phyloP scores from a whole-genome alignment of 2,888 invertebrate species.

The Oeneis ivallda region DNA sequence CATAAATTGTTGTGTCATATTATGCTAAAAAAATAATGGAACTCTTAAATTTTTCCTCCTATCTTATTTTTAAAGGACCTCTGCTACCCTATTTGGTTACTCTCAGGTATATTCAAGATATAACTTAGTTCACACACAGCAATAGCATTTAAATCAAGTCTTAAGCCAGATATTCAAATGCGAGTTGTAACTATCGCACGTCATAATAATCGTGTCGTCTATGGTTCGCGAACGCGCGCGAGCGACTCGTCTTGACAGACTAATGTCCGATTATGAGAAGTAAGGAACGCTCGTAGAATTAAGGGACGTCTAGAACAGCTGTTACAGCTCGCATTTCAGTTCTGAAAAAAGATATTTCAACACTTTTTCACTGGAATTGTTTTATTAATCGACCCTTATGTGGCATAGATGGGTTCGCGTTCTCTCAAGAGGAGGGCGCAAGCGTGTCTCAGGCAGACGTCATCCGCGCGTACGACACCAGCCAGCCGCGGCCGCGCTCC shows the following conservation, averaged over 20 bases:
- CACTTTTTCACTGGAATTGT: not conserved
- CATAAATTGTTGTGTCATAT: not conserved
- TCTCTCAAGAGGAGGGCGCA: conserved; percentile 99
- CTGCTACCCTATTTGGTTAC: not conserved
- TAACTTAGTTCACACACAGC: not conserved
- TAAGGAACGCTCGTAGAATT: not conserved
- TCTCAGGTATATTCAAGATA: not conserved
- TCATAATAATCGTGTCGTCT: not conserved
- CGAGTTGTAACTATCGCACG: not conserved
- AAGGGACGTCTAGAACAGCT: not conserved
- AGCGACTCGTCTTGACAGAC: not conserved
- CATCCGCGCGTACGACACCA: conserved; percentile 98
- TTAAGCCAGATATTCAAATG: not conserved
- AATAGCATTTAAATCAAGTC: not conserved
- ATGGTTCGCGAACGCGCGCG: not conserved
- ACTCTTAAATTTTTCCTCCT: not conserved
- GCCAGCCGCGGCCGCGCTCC: conserved; percentile 90
- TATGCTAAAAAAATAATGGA: not conserved
- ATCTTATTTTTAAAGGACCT: not conserved
- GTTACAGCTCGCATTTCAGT: not conserved
- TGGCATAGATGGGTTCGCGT: conserved; percentile 95
- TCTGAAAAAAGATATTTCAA: conserved; percentile 21
- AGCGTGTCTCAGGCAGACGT: conserved; percentile 96
- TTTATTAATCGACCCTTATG: not conserved
- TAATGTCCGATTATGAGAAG: not conserved